Evolutionary conservation across 2,797 vertebrate species (phyloP).

Genomic region (Kryptopterus vitreolus): DNA sequence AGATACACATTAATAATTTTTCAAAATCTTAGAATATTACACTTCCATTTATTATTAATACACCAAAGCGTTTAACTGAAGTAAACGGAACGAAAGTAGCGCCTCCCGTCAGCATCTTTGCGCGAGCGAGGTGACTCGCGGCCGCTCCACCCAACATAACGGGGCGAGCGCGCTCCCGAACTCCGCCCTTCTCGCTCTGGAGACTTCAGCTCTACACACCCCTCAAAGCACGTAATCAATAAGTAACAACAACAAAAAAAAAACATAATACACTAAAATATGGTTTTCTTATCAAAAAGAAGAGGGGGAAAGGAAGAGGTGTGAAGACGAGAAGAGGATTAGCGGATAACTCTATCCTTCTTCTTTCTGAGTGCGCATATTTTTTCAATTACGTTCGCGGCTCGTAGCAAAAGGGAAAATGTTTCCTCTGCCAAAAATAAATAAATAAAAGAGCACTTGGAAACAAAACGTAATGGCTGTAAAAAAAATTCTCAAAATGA

Average conservation of each 20-base stretch:
- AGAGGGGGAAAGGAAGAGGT: neutral
- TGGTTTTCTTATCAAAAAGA: neutral
- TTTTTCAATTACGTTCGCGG: conserved; percentile 50
- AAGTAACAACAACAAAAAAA: neutral
- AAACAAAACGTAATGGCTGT: neutral
- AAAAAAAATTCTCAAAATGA: neutral
- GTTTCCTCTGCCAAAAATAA: conserved; percentile 32
- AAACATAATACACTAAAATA: neutral
- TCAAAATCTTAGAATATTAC: neutral
- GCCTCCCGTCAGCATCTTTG: conserved; percentile 45
- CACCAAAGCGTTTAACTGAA: neutral
- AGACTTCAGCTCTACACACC: neutral
- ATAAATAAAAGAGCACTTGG: conserved; percentile 11
- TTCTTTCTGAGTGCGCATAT: conserved; percentile 35
- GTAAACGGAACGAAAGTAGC: neutral
- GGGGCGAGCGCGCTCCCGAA: conserved; percentile 46
- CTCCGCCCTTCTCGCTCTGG: conserved; percentile 15
- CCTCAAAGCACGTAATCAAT: neutral
- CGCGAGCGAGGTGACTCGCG: conserved; percentile 42
- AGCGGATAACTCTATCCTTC: conserved; percentile 12
- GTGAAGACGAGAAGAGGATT: neutral
- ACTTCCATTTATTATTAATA: neutral
- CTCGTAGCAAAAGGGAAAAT: neutral
- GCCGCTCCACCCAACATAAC: conserved; percentile 68
- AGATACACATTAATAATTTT: neutral